Conservation (phyloP, 2,888 invertebrate species). For the Cryptocheilus praepositus region DNA sequence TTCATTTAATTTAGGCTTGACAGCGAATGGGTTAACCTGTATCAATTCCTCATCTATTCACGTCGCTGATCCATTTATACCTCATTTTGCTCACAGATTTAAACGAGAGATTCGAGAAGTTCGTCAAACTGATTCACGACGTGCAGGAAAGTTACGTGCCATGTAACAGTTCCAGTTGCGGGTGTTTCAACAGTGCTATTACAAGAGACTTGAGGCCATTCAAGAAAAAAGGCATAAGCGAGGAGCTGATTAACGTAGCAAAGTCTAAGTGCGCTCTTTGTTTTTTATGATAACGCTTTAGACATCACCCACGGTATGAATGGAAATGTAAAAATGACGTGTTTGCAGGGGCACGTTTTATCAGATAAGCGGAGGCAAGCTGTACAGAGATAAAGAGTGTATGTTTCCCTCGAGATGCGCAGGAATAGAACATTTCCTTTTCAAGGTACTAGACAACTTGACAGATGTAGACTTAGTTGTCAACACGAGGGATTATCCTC, state of each 20-base stretch:
- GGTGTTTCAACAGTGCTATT: slow-evolving; percentile 81
- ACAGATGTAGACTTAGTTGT: slow-evolving; percentile 90
- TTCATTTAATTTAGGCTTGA: too few relatives aligned
- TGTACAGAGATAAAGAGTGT: slow-evolving; percentile 90
- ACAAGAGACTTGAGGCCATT: slow-evolving; percentile 83
- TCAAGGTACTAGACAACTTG: slow-evolving; percentile 81
- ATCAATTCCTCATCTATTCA: background rate
- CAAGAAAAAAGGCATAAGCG: slow-evolving; percentile 81
- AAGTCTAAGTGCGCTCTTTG: slow-evolving; percentile 57
- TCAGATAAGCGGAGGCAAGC: slow-evolving; percentile 86
- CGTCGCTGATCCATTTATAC: too few relatives aligned
- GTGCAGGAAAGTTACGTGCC: slow-evolving; percentile 77
- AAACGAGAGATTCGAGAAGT: slow-evolving; percentile 75
- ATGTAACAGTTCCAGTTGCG: slow-evolving; percentile 79
- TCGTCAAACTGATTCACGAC: slow-evolving; percentile 75
- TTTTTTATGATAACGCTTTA: slow-evolving; percentile 2
- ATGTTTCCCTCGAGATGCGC: slow-evolving; percentile 95
- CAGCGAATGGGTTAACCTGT: too few relatives aligned
- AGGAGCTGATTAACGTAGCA: slow-evolving; percentile 80
- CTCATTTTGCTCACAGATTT: slow-evolving; percentile 68
- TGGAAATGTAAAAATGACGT: too few relatives aligned
- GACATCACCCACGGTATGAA: too few relatives aligned
- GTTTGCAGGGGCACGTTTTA: slow-evolving; percentile 84
- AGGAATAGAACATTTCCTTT: slow-evolving; percentile 92
- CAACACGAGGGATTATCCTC: slow-evolving; percentile 96